Percentiles rank a stretch among this genome's conserved stretches.
These are phyloP conservation scores for Danio tinwini DNA, from an alignment of 2,797 vertebrate species.

Conservation along the genomic window DNA sequence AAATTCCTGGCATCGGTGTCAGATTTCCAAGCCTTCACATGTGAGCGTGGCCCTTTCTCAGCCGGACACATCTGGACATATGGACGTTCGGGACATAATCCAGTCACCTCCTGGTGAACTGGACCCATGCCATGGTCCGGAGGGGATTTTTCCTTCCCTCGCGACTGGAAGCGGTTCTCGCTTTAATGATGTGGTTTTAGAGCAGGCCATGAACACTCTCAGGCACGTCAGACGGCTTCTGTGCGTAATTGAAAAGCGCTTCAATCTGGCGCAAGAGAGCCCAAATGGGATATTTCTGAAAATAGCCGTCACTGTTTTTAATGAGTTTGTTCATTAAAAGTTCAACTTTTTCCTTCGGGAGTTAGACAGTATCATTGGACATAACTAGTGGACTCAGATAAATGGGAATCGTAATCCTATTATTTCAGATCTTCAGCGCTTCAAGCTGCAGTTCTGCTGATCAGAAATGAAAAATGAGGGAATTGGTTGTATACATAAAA, in stretches of 20 bases:
- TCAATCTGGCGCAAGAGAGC: slow-evolving; percentile 67
- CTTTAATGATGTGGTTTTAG: slow-evolving; percentile 73
- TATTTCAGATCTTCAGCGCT: background rate
- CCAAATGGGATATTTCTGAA: slow-evolving; percentile 72
- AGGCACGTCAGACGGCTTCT: slow-evolving; percentile 67
- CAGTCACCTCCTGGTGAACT: slow-evolving; percentile 35
- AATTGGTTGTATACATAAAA: background rate
- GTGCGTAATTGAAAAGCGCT: slow-evolving; percentile 71
- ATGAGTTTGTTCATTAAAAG: slow-evolving; percentile 76
- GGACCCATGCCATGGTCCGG: slow-evolving; percentile 47
- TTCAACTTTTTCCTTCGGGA: slow-evolving; percentile 64
- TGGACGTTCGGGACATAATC: slow-evolving; percentile 37
- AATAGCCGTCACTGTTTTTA: slow-evolving; percentile 69
- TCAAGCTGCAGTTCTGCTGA: background rate
- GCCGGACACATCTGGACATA: slow-evolving; percentile 44
- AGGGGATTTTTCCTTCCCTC: slow-evolving; percentile 46
- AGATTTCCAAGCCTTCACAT: slow-evolving; percentile 17
- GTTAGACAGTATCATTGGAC: slow-evolving; percentile 43
- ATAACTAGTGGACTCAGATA: background rate
- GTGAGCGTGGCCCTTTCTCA: slow-evolving; percentile 28
- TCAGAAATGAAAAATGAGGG: background rate
- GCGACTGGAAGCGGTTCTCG: slow-evolving; percentile 44
- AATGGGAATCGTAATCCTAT: background rate
- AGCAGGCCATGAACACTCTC: slow-evolving; percentile 66
- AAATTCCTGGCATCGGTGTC: slow-evolving; percentile 12